Evolutionary conservation across 2,888 invertebrate species (phyloP), one percentile per base, ranked within the genome.

Genomic region (Chrysina gloriosa): DNA sequence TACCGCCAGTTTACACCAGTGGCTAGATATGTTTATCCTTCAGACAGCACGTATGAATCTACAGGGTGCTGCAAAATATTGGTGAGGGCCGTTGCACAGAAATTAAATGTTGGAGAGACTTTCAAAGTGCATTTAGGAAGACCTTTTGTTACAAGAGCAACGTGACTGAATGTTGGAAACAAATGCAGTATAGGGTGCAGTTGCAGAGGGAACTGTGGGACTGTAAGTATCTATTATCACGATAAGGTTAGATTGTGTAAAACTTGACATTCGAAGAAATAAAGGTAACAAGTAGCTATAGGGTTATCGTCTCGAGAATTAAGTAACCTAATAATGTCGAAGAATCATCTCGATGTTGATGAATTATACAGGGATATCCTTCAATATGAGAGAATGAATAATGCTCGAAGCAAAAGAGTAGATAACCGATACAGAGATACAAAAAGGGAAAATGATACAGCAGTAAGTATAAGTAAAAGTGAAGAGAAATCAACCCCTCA

Each of bases 11-110:
- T 29, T 63, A 6, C 45, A 63, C 29, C 19, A 14, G 19, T 63
- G 63, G 48, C 45, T 16, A 25, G 14, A 63, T 45, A 16, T 48
- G 3, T 63, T 63, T 25, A 48, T 31, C 7, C 27, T 63, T 19
- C 45, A 63, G 45, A n/a, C 29, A 42, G 27, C 27, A 3, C 21
- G 48, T 47, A 36, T 34, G n/a, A 47, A 64, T 29, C 34, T 50
- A 47, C 3, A 48, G 9, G 50, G 50, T 64, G 34, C 64, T 31
- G 64, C 50, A 14, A 64, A 50, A 27, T 23, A 50, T 47, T 64
- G 64, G 64, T 64, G 50, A 64, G 9, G 50, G 34, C 9, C 34
- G 34, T n/a, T n/a, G 34, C 34, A n/a, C 11, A 34, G 34, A 34
- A 34, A 34, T 34, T n/a, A 34, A 34, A 34, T 34, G 34, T 34